Evolutionary conservation across 1,140 invertebrate species (phyloP).

Genomic region (Steinernema feltiae): DNA sequence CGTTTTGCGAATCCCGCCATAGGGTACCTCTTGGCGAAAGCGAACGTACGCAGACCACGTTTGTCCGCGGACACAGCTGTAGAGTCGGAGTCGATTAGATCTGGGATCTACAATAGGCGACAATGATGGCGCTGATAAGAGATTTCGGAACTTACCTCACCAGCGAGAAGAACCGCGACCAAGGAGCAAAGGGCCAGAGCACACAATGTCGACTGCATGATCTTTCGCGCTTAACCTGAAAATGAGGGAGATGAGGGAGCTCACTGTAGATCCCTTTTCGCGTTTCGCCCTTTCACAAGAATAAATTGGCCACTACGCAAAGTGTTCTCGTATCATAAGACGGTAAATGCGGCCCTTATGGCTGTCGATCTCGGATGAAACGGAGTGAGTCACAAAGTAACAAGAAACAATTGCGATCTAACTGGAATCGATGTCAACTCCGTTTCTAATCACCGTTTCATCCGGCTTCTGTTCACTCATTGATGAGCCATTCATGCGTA

Average conservation of each 20-base stretch:
- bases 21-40: neutral
- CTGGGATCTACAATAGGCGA: neutral
- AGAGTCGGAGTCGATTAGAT: neutral
- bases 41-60: neutral
- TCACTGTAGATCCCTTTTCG: too few relatives aligned
- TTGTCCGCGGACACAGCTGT: neutral
- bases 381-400: too few relatives aligned
- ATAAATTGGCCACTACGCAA: neutral
- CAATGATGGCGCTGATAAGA: neutral
- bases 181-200: neutral
- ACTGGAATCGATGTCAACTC: too few relatives aligned
- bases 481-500: neutral
- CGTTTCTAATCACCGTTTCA: too few relatives aligned
- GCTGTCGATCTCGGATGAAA: too few relatives aligned
- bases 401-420: too few relatives aligned
- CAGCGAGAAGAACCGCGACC: neutral
- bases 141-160: neutral
- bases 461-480: too few relatives aligned
- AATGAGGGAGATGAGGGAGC: neutral
- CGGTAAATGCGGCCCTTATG: too few relatives aligned
- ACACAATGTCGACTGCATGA: constrained; percentile 7
- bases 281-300: neutral
- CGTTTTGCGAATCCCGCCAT: constrained; percentile 3
- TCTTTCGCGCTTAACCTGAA: constrained; percentile 6
- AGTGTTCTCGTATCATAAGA: neutral